Percentiles rank a stretch among this genome's conserved stretches.
Conservation (phyloP, 2,113 vertebrate genomes). For the Argyrosomus japonicus region DNA sequence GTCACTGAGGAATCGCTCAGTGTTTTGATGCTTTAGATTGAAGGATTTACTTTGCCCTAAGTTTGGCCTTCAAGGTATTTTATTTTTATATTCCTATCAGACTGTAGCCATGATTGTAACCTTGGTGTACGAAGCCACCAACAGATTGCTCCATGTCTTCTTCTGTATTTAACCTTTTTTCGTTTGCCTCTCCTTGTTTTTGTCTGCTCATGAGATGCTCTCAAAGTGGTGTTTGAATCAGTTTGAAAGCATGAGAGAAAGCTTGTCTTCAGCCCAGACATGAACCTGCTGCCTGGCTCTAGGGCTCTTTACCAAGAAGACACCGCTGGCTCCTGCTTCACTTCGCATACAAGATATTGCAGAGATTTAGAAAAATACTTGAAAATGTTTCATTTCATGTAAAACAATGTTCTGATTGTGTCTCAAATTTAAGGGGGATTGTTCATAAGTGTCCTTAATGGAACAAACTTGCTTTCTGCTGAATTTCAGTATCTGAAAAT, state of each 20-base stretch:
- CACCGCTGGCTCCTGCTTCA: conserved; percentile 33
- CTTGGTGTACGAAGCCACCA: background rate
- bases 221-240: background rate
- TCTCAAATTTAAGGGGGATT: background rate
- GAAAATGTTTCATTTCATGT: background rate
- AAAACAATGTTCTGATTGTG: conserved; percentile 9
- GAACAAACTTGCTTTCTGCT: background rate
- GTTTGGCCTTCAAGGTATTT: background rate
- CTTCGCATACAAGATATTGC: background rate
- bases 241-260: conserved; percentile 1
- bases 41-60: background rate
- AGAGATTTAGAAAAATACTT: background rate
- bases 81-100: background rate
- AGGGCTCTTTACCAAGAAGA: conserved; percentile 41
- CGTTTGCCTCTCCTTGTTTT: background rate
- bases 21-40: background rate
- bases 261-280: conserved; percentile 19
- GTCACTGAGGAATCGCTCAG: background rate
- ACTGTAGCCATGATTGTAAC: background rate
- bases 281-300: conserved; percentile 41
- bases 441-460: background rate
- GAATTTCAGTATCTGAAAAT: conserved; percentile 11
- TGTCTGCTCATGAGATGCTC: background rate
- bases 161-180: background rate
- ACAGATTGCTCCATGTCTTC: background rate